phyloP scores from a whole-genome alignment of 53 echinoderm and acorn worm genomes.

The Arbacia lixula region DNA sequence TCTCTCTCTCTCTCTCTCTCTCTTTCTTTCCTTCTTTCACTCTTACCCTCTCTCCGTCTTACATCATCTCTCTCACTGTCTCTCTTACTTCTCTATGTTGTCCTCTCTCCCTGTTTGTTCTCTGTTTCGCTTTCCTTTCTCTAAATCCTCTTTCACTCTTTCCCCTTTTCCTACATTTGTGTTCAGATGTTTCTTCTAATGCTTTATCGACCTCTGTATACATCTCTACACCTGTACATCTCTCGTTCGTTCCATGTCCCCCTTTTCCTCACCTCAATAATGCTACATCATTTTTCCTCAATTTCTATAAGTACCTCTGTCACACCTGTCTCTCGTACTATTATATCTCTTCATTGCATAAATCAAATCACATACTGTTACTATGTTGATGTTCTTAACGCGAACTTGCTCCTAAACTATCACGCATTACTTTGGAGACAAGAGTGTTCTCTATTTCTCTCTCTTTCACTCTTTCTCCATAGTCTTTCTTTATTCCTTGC shows the following conservation, averaged over 20 bases:
- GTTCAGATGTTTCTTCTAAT: too few relatives aligned
- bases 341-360: too few relatives aligned
- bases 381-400: too few relatives aligned
- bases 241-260: not conserved
- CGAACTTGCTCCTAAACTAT: too few relatives aligned
- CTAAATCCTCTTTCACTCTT: not conserved
- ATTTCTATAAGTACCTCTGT: too few relatives aligned
- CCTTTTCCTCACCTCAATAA: not conserved
- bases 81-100: too few relatives aligned
- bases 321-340: too few relatives aligned
- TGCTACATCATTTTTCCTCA: not conserved
- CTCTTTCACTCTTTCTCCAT: too few relatives aligned
- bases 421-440: too few relatives aligned
- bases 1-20: not conserved
- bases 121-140: not conserved
- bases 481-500: too few relatives aligned
- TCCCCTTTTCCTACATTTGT: not conserved
- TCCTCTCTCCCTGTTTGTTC: not conserved
- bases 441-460: too few relatives aligned
- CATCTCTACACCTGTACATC: not conserved
- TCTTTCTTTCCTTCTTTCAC: not conserved
- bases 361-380: too few relatives aligned
- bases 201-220: not conserved
- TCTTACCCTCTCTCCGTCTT: not conserved
- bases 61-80: not conserved